Percentiles rank a stretch among this genome's conserved stretches.
Conservation (phyloP, 2,113 vertebrate species). For the Hyla sarda region DNA sequence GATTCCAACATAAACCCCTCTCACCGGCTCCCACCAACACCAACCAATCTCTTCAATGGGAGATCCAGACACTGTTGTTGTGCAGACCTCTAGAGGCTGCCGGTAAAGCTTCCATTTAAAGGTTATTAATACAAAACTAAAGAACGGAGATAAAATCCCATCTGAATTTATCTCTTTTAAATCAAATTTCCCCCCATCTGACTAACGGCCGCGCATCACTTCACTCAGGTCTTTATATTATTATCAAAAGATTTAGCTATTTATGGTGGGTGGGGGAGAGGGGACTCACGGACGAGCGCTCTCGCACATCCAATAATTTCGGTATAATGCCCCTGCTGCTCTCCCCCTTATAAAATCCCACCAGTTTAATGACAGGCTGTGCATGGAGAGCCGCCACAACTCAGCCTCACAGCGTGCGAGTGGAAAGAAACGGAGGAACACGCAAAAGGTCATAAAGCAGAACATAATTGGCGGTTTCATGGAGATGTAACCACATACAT, state of each 20-base stretch:
- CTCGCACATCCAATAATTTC: background rate
- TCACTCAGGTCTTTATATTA: background rate
- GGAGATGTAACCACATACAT: background rate
- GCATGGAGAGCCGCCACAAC: background rate
- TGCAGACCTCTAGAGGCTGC: background rate
- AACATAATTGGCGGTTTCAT: slow-evolving; percentile 36
- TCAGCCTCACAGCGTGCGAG: background rate
- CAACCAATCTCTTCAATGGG: background rate
- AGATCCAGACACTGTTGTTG: background rate
- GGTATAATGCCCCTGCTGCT: slow-evolving; percentile 1
- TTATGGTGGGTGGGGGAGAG: background rate
- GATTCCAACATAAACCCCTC: too few species aligned
- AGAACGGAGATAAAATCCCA: background rate
- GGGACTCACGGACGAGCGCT: background rate
- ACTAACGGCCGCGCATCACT: background rate
- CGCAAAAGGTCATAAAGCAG: slow-evolving; percentile 17
- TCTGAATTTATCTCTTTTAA: background rate
- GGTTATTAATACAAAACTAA: background rate
- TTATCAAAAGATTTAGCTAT: background rate
- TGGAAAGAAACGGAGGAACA: background rate
- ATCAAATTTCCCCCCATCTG: background rate
- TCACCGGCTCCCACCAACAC: too few species aligned
- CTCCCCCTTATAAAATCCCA: background rate
- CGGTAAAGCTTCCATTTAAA: background rate
- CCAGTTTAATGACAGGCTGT: slow-evolving; percentile 4